Conservation (phyloP, 2,113 vertebrate genomes). For the Acinonyx jubatus region DNA sequence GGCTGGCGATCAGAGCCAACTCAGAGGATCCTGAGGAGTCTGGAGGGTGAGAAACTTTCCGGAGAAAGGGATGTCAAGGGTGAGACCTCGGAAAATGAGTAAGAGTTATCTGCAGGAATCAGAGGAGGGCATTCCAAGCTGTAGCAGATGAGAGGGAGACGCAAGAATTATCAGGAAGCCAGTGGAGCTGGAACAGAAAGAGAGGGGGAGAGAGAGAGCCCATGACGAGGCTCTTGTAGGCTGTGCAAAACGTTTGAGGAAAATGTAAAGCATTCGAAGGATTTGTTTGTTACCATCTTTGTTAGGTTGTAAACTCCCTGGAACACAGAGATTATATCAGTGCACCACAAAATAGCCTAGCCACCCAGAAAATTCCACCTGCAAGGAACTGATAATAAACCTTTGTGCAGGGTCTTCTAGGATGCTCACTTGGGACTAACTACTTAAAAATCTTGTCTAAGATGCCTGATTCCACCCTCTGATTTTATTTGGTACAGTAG, state of each 20-base stretch:
- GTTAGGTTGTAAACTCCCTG: background rate
- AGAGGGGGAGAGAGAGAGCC: background rate
- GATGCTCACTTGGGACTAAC: background rate
- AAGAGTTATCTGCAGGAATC: background rate
- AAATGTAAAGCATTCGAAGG: background rate
- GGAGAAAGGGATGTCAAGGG: background rate
- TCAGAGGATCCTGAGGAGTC: background rate
- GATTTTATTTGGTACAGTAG: background rate
- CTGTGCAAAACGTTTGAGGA: background rate
- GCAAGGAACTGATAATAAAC: background rate
- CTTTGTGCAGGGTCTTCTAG: background rate
- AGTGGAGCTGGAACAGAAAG: background rate
- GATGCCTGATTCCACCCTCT: background rate
- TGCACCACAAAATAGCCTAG: background rate
- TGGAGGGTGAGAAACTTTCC: background rate
- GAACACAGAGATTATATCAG: background rate
- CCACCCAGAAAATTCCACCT: constrained; percentile 27
- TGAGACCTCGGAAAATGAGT: background rate
- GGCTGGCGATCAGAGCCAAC: background rate
- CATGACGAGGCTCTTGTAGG: background rate
- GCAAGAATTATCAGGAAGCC: background rate
- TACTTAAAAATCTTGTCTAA: background rate
- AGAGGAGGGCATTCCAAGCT: background rate
- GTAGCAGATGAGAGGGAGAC: background rate
- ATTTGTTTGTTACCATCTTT: background rate